Base-by-base conservation (phyloP, 2,113 vertebrate genomes). In the Phalacrocorax aristotelis region DNA sequence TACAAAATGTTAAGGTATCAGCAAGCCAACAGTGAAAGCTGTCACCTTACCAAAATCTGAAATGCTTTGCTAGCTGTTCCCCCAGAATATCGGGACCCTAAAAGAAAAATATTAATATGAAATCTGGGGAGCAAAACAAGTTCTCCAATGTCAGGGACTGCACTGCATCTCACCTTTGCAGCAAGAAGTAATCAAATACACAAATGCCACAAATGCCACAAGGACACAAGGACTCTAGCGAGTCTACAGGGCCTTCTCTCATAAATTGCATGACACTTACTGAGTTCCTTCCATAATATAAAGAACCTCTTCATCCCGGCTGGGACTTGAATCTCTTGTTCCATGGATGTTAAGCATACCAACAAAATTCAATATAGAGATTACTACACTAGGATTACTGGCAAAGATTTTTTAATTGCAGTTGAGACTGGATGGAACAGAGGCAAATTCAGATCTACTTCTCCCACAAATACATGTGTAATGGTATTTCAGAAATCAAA, bases 1-100 rank as follows among this genome's bases (percentile, higher is more conserved):
- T 71, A 69, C 77, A 54, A 91, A 95, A 96, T 62, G 86, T 69
- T 40, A 92, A 96, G 97, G 91, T 87, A 95, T 34, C 77, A 91
- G 82, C 79, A 82, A 96, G 95, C 55, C 95, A 95, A 52, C 27
- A 52, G 74, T 87, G 71, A 87, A 96, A 96, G 42, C 86, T 95
- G 70, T 91, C 90, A 86, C 87, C 93, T 92, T 60, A 48, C 75
- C 84, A 62, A 77, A 66, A 48, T 5, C 30, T 79, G 66, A 60
- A 78, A 52, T 5, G 65, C n/a, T 87, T 34, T 61, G 36, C 40
- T 70, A 65, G 71, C 81, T 95, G 51, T 1, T 77, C 25, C 44
- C 49, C 52, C 20, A 58, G 36, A 83, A 46, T 32, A 42, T 1
- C 23, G 51, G 8, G 51, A 55, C 11, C 8, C 46, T 13, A 13